Percentiles rank a stretch among this genome's conserved stretches.
These are phyloP conservation scores for Biston betularia DNA, from an alignment of 2,888 invertebrate species.

Conservation along the genomic window DNA sequence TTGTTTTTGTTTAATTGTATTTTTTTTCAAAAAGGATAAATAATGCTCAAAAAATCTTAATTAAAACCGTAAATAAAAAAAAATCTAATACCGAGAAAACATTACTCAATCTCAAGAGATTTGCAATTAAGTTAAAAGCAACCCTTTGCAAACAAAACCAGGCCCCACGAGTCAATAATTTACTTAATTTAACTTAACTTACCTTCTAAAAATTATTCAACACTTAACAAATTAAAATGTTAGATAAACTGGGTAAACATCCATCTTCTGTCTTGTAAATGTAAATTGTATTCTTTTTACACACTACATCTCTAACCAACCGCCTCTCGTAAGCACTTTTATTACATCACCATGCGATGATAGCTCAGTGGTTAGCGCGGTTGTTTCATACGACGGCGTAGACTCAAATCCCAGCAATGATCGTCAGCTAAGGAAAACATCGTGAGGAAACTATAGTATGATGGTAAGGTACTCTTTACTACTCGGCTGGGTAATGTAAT, in stretches of 20 bases:
- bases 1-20: neutral
- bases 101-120: conserved; percentile 64
- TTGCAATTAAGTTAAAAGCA: conserved; percentile 71
- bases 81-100: conserved; percentile 48
- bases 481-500: too few relatives aligned
- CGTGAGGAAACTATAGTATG: too few relatives aligned
- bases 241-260: neutral
- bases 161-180: conserved; percentile 29
- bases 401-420: too few relatives aligned
- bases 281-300: too few relatives aligned
- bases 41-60: neutral
- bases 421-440: too few relatives aligned
- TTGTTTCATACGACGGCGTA: too few relatives aligned
- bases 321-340: too few relatives aligned
- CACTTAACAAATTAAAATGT: conserved; percentile 15
- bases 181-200: conserved; percentile 22
- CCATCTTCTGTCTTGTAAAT: too few relatives aligned
- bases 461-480: too few relatives aligned
- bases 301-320: too few relatives aligned
- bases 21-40: neutral
- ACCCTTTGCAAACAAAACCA: conserved; percentile 17
- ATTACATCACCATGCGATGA: too few relatives aligned
- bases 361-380: too few relatives aligned
- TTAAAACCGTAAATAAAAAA: conserved; percentile 5
- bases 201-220: conserved; percentile 14